Base-by-base conservation (phyloP, 2,113 vertebrate genomes). In the Lates calcarifer region DNA sequence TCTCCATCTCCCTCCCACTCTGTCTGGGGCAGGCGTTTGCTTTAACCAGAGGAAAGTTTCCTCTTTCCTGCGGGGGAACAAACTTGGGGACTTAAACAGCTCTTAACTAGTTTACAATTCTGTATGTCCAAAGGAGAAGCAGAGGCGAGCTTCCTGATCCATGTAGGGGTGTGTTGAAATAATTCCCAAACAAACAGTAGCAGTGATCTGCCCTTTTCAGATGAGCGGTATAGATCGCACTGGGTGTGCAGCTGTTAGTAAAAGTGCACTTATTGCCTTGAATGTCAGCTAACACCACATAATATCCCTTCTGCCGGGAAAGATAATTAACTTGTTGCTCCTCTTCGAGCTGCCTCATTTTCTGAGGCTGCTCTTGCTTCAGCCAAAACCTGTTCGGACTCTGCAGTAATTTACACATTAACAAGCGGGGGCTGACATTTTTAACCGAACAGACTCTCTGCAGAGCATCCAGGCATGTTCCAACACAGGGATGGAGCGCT, bases 1-100 rank as follows among this genome's bases (percentile, higher is more conserved):
- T 88, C 77, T 84, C 37, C 77, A 81, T 87, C 83, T 74, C 84
- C 84, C 88, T 90, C 89, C 89, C 87, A 82, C 86, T 77, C 79
- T 58, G 63, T 83, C 82, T 87, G 76, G 51, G 64, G 67, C 61
- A 43, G 70, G 61, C 71, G 28, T 49, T 49, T 51, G 75, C 24
- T 82, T 53, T 58, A 61, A 85, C 65, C 51, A 62, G 70, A 82
- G 76, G 53, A 83, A 88, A 75, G 39, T 71, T 86, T 87, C 55
- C 37, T 74, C 26, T 87, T 74, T 82, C 57, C 47, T 79, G 56
- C 11, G 13, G 43, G 56, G 20, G 39, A 82, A 83, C 72, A 74
- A n/a, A 75, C 6, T 66, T 5, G 0, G 15, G n/a, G 9, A 51
- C 55, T 33, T 33, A 41, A 64, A 61, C 39, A 26, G 33, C 41